phyloP scores from a whole-genome alignment of 2,113 vertebrate species.

The Pogona vitticeps region DNA sequence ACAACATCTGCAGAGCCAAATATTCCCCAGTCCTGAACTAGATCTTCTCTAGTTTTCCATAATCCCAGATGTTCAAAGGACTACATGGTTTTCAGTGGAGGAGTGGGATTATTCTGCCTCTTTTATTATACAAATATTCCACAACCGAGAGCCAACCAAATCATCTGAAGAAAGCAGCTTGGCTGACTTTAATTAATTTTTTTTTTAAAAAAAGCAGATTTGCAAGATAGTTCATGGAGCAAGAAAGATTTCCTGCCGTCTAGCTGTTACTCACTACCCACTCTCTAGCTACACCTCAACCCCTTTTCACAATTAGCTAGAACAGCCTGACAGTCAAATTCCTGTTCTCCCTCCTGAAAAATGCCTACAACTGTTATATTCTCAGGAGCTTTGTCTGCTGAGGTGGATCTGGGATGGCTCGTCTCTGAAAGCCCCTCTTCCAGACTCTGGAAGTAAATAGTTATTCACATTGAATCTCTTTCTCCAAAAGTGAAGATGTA shows the following conservation, averaged over 20 bases:
- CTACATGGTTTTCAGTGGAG: background rate
- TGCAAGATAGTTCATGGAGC: background rate
- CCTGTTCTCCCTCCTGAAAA: background rate
- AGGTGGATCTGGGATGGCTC: background rate
- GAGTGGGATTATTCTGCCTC: background rate
- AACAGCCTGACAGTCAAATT: background rate
- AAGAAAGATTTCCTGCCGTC: background rate
- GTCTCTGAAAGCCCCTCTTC: no score
- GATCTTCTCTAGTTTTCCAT: background rate
- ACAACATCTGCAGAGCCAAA: background rate
- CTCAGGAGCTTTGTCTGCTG: background rate
- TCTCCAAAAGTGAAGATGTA: no score
- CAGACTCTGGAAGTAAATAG: no score
- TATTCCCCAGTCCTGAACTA: background rate
- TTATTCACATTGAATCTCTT: no score
- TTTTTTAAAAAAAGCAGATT: background rate
- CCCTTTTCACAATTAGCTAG: background rate
- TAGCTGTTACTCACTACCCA: background rate
- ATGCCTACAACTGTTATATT: background rate
- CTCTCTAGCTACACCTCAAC: background rate
- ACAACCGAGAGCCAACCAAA: background rate
- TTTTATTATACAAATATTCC: background rate
- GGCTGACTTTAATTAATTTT: background rate
- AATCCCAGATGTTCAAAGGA: background rate
- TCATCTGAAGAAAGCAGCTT: background rate